Base-by-base conservation (phyloP, 1,140 invertebrate genomes). In the Bombus balteatus region DNA sequence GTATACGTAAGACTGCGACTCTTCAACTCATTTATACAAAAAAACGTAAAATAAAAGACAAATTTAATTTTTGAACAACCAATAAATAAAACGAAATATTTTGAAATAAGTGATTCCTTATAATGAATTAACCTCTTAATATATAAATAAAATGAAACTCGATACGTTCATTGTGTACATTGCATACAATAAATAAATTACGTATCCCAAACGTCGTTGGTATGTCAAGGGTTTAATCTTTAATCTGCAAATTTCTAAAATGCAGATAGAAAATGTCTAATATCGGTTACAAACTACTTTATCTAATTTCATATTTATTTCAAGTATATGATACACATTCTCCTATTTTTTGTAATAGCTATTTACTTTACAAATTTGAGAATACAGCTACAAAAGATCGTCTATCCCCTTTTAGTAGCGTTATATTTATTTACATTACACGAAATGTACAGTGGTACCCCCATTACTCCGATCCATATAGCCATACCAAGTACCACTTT, bases 361-460 rank as follows among this genome's bases (percentile, higher is more conserved):
- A 4, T 62, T 37, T 4, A 1, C 4, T 13, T 32, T 13, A 37
- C 3, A 43, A 18, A 15, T 53, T 22, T 53, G 0, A 53, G 18
- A 53, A 57, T 59, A 10, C 34, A 39, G 2, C 32, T 75, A 25
- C 25, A 28, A 9, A 59, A 25, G 8, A 25, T 15, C 3, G 9
- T n/a, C 37, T 22, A 47, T 34, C 1, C 32, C 0, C 0, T 2
- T 65, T 28, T 9, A 0, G 0, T 0, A 65, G 8, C 15, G 10
- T 32, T 83, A 25, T 86, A 86, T 0, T 78, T 76, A 0, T 37
- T 73, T 25, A 87, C 5, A 18, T 87, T 72, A 10, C 18, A 72
- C 1, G 41, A 0, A 66, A 87, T 37, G 0, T 73, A 87, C 0
- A 77, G 0, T 1, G 85, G 85, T 13, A 43, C 0, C 13, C 1